Evolutionary conservation across 2,113 vertebrate species (phyloP).

Genomic region (Mesoclemmys tuberculata): DNA sequence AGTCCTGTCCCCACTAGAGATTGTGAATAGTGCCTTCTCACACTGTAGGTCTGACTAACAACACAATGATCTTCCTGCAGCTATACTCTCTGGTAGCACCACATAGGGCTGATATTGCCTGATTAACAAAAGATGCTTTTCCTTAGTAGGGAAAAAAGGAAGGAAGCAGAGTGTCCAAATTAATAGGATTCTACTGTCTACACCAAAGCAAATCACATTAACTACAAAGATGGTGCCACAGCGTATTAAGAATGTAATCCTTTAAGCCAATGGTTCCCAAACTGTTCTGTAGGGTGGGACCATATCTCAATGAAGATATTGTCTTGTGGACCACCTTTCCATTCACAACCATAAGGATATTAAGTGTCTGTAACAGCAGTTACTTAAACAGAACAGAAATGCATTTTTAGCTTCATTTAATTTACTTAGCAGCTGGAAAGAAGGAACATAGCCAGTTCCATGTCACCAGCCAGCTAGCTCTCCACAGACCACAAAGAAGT

Average conservation of each 20-base stretch:
- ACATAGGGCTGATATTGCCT: not conserved
- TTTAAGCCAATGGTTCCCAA: not conserved
- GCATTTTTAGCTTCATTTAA: not conserved
- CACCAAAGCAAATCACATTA: not conserved
- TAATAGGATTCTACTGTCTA: not conserved
- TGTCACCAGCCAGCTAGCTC: not conserved
- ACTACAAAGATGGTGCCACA: not conserved
- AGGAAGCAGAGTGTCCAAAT: not conserved
- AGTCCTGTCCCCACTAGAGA: rapidly evolving
- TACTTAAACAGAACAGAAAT: not conserved
- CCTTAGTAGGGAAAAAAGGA: not conserved
- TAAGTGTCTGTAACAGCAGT: too few relatives aligned
- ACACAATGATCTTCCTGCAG: not conserved
- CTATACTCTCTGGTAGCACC: not conserved
- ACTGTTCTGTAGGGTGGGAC: not conserved
- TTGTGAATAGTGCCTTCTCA: not conserved
- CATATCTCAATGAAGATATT: not conserved
- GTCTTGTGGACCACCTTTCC: not conserved
- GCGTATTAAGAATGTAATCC: not conserved
- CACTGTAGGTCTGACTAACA: not conserved
- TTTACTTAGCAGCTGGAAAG: not conserved
- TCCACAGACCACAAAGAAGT: not conserved
- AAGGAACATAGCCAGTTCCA: not conserved
- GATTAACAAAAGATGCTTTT: not conserved
- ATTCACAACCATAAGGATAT: too few relatives aligned